These are phyloP conservation scores for Beris morrisii DNA, from an alignment of 2,888 invertebrate species.

Conservation along the genomic window DNA sequence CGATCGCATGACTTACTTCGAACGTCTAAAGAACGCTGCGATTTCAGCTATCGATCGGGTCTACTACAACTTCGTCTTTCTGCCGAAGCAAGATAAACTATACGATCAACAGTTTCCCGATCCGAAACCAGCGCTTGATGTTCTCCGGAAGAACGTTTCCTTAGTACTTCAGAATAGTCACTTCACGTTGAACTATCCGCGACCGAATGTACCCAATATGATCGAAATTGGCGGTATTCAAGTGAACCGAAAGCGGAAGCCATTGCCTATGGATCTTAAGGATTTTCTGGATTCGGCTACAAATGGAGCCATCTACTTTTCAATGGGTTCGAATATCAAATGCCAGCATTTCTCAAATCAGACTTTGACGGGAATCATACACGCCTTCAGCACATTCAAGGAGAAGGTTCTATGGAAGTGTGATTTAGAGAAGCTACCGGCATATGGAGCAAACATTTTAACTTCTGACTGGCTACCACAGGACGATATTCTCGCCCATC, in stretches of 20 bases:
- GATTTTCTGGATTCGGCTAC: conserved; percentile 53
- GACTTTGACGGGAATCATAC: conserved; percentile 46
- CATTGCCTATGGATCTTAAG: conserved; percentile 51
- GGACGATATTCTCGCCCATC: conserved; percentile 55
- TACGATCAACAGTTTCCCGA: conserved; percentile 48
- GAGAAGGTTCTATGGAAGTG: conserved; percentile 37
- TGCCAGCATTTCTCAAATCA: conserved; percentile 46
- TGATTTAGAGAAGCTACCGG: conserved; percentile 28
- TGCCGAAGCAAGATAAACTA: conserved; percentile 48
- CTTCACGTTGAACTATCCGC: conserved; percentile 49
- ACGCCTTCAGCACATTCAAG: conserved; percentile 34
- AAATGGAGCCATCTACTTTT: conserved; percentile 58
- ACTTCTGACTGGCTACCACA: conserved; percentile 54
- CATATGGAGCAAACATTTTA: conserved; percentile 45
- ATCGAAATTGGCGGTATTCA: conserved; percentile 56
- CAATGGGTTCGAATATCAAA: conserved; percentile 56
- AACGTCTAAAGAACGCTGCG: conserved; percentile 51
- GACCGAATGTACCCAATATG: conserved; percentile 54
- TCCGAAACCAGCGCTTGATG: conserved; percentile 44
- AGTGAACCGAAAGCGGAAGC: conserved; percentile 47
- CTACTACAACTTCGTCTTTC: conserved; percentile 44
- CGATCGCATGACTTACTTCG: conserved; percentile 51
- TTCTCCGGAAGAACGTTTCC: conserved; percentile 47
- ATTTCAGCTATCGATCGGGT: conserved; percentile 44
- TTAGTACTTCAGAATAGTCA: conserved; percentile 52